These are phyloP conservation scores for Aradophagus sp. DNA, from an alignment of 1,140 invertebrate species.

Conservation along the genomic window DNA sequence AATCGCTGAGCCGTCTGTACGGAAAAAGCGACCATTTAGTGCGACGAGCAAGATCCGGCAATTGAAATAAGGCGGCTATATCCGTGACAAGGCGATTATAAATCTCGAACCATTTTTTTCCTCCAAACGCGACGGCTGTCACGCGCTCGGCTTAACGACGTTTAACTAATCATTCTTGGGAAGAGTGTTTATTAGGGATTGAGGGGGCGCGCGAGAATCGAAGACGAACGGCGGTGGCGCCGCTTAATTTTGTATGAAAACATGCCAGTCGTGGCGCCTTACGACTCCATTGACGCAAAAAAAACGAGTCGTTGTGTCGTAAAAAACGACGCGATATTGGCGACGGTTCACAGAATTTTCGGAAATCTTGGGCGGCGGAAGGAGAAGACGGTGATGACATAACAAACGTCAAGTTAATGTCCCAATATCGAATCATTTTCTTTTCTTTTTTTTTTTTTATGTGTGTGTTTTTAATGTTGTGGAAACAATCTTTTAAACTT, in stretches of 20 bases:
- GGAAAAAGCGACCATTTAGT: conserved; percentile 41
- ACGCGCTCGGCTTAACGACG: conserved; percentile 54
- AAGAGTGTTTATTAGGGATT: conserved; percentile 51
- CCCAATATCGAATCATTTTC: no score
- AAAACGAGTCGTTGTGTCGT: conserved; percentile 17
- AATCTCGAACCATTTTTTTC: conserved; percentile 51
- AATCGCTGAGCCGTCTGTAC: conserved; percentile 26
- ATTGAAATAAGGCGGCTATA: conserved; percentile 42
- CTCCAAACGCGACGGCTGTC: conserved; percentile 44
- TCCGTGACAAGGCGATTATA: conserved; percentile 47
- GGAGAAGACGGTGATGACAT: no score
- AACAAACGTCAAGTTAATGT: no score
- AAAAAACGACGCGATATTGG: no score
- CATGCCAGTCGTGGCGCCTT: conserved; percentile 49
- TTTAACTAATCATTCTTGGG: conserved; percentile 59
- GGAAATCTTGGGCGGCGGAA: no score
- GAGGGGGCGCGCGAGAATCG: conserved; percentile 40
- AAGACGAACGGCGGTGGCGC: conserved; percentile 44
- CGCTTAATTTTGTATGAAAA: conserved; percentile 59
- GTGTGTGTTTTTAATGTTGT: no score
- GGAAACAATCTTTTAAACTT: no score
- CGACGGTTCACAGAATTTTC: no score
- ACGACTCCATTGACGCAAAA: conserved; percentile 30
- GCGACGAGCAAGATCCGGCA: conserved; percentile 38
- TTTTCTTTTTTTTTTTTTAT: no score